phyloP scores from a whole-genome alignment of 2,113 vertebrate genomes.

The Balaeniceps rex region DNA sequence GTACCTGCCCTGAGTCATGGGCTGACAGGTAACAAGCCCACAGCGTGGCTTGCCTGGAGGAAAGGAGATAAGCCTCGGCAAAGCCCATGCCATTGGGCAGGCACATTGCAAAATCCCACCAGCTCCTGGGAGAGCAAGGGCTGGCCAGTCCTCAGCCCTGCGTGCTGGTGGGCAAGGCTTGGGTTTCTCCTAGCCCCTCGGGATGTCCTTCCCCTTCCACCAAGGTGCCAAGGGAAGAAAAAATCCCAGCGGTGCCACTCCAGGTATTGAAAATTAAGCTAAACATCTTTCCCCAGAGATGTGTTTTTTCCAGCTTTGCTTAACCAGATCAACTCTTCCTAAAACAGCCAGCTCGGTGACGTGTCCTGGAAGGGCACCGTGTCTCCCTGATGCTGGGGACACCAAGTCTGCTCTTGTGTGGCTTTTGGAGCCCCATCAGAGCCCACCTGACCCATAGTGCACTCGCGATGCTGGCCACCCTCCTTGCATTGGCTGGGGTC shows the following conservation, averaged over 20 bases:
- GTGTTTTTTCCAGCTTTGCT: neutral
- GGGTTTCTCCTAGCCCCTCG: neutral
- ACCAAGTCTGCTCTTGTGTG: too few species aligned
- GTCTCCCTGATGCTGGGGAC: neutral
- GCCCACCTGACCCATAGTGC: fast-evolving
- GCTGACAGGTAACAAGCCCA: neutral
- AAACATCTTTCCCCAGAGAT: neutral
- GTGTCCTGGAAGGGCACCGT: neutral
- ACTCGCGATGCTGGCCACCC: fast-evolving
- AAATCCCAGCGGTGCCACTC: neutral
- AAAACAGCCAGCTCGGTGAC: fast-evolving
- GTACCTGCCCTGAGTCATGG: neutral
- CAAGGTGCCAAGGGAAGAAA: neutral
- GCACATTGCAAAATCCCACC: neutral
- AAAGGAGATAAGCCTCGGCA: neutral
- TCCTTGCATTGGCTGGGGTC: neutral
- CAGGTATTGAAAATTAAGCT: neutral
- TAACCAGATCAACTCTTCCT: neutral
- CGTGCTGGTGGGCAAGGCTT: neutral
- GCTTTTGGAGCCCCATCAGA: neutral
- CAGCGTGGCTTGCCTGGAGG: neutral
- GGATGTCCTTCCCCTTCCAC: neutral
- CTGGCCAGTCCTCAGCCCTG: neutral
- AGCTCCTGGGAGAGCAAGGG: neutral
- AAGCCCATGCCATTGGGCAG: neutral